Evolutionary conservation across 2,113 vertebrate species (phyloP).

Genomic region (Syngnathus scovelli): DNA sequence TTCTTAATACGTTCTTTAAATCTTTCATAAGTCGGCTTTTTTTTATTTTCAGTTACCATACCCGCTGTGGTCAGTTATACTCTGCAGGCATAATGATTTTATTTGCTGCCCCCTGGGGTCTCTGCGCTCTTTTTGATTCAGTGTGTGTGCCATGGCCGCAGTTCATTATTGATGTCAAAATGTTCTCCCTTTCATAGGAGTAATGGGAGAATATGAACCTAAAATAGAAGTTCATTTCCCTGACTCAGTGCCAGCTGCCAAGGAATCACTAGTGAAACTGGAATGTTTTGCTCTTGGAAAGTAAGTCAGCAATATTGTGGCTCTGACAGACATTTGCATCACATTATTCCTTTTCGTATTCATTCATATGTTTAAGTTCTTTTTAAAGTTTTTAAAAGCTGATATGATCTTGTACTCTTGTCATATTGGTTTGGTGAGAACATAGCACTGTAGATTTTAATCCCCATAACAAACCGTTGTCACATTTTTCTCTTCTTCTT

Average conservation of each 20-base stretch:
- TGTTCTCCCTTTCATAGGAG: slow-evolving; percentile 70
- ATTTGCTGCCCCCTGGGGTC: slow-evolving; percentile 26
- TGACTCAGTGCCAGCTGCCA: slow-evolving; percentile 85
- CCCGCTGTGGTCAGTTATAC: slow-evolving; percentile 31
- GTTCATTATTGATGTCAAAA: slow-evolving; percentile 59
- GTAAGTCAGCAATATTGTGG: slow-evolving; percentile 72
- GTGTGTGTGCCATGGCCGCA: slow-evolving; percentile 25
- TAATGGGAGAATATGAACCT: slow-evolving; percentile 97
- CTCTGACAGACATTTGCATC: not conserved
- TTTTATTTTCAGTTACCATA: slow-evolving; percentile 14
- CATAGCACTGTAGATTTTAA: slow-evolving; percentile 27
- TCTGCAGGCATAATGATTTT: slow-evolving; percentile 17
- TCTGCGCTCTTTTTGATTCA: slow-evolving; percentile 40
- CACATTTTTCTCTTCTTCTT: slow-evolving; percentile 30
- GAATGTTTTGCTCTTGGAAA: slow-evolving; percentile 96
- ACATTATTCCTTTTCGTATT: slow-evolving; percentile 25
- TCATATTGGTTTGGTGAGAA: not conserved
- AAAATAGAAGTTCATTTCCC: slow-evolving; percentile 98
- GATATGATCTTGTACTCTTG: not conserved
- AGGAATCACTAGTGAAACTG: slow-evolving; percentile 84
- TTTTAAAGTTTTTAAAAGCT: slow-evolving; percentile 41
- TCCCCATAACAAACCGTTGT: slow-evolving; percentile 37
- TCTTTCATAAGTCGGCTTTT: slow-evolving; percentile 52
- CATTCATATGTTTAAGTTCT: slow-evolving; percentile 24
- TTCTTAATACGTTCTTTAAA: slow-evolving; percentile 51